Evolutionary conservation across 2,797 vertebrate genomes (phyloP), one percentile per base, ranked within the genome.

Genomic region (Kryptopterus vitreolus): DNA sequence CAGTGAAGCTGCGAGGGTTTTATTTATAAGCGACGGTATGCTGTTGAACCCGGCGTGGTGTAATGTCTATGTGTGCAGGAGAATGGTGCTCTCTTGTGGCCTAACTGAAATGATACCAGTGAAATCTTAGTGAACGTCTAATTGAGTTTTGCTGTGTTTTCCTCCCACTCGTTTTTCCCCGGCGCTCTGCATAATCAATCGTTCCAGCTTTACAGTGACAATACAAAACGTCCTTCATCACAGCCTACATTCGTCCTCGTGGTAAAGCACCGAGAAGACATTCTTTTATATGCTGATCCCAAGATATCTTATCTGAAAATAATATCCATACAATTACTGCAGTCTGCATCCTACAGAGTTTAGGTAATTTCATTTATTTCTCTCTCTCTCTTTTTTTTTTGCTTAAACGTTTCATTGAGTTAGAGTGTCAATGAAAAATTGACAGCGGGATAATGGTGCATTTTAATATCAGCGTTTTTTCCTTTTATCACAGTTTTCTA

Each of bases 1-100:
- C 22, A 76, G 52, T 85, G 73, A 81, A 59, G 63, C 29, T 52
- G 31, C 52, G 38, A 75, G n/a, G 8, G 50, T 59, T 58, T n/a
- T 48, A 35, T 52, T 57, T 74, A 22, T 59, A 46, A 46, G 20
- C 35, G 16, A 2, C 35, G 1, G 1, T 58, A 33, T 22, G 22
- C 33, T 58, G 2, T 24, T 66, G 35, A 35, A 68, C 20, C 9
- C 26, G 13, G 53, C 20, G 55, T 65, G 13, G 58, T 55, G 18
- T n/a, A 15, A 77, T 78, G n/a, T 33, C 29, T 48, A 9, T 71
- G 35, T 83, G 57, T n/a, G 29, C 65, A 13, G 74, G 50, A 74
- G 31, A 76, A 80, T 55, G 20, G 68, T 33, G 52, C 53, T 77
- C 73, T 83, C 85, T 85, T 52, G n/a, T 83, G 83, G 81, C 5